Evolutionary conservation across 2,113 vertebrate genomes (phyloP), one percentile per base, ranked within the genome.

Genomic region (Limnothrissa miodon): DNA sequence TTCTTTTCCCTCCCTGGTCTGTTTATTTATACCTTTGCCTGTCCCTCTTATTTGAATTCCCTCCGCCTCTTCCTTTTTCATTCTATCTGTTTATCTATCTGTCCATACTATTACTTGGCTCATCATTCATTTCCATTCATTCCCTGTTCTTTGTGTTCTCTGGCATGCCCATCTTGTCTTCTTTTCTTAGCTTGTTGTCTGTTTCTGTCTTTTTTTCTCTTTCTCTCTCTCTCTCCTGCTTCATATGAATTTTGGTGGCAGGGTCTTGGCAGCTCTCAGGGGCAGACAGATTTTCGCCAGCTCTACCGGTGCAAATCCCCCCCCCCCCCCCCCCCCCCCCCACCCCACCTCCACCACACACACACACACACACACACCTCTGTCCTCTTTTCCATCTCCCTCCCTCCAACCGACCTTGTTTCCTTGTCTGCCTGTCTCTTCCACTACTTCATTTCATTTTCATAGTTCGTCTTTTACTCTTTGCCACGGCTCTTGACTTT

Each of bases 221-320:
- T 42, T 80, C 59, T 79, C 84, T 82, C 84, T 83, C 87, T 82
- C 36, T 70, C 62, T n/a, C 23, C 42, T 36, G 81, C 62, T 81
- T 45, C 13, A 80, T 80, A 81, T n/a, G 11, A 17, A 78, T 80
- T 59, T 5, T 39, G 39, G 48, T 45, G 48, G 29, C n/a, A 33
- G 19, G 39, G 53, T 59, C 44, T 66, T 80, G 85, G 81, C 25
- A 59, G 82, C 81, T 86, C 25, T 82, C 74, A 29, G 46, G 74
- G 83, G 44, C 51, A 10, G 51, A 80, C 78, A 45, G 78, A 87
- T 82, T 42, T 81, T 17, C 62, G 81, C 39, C 85, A 81, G 81
- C 84, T 87, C 84, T 70, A 62, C 79, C 78, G 83, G 83, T 88
- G 85, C 80, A 86, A 66, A 78, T 79, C 70, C 62, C 25, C 13